Conservation (phyloP, 2,888 invertebrate species). For the Prenolepis imparis region DNA sequence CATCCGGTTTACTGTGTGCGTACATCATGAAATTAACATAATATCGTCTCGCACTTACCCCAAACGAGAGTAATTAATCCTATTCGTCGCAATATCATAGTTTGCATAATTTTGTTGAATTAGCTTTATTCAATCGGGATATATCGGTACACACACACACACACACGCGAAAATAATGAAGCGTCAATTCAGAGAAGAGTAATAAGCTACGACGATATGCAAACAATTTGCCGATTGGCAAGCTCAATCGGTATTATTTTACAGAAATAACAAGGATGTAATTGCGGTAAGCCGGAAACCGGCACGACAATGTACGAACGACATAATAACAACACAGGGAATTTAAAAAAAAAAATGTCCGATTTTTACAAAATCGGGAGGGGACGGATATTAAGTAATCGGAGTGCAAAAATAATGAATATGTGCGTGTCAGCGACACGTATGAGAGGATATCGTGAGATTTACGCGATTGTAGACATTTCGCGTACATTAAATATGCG, state of each 20-base stretch:
- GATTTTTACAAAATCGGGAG: not conserved
- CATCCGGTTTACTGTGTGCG: not conserved
- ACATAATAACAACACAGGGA: not conserved
- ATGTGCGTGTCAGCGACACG: not conserved
- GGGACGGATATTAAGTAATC: not conserved
- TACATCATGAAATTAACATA: constrained; percentile 21
- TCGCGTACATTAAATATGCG: constrained; percentile 49
- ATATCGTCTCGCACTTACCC: not conserved
- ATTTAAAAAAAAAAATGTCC: not conserved
- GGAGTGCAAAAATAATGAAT: constrained; percentile 10
- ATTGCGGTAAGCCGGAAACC: not conserved
- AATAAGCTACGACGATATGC: constrained; percentile 9
- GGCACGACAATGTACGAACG: not conserved
- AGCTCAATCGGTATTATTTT: constrained; percentile 39
- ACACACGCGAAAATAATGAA: constrained; percentile 16
- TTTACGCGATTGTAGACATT: constrained; percentile 35
- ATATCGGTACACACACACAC: not conserved
- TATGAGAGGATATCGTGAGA: not conserved
- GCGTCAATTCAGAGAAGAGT: constrained; percentile 8
- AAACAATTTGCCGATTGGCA: constrained; percentile 49
- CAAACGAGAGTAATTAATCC: constrained; percentile 11
- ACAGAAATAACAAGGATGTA: constrained; percentile 37
- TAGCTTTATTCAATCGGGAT: constrained; percentile 22
- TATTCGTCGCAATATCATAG: constrained; percentile 16
- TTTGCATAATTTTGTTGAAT: constrained; percentile 45